Conservation (phyloP, 2,888 invertebrate genomes). For the Synanthedon myopaeformis region DNA sequence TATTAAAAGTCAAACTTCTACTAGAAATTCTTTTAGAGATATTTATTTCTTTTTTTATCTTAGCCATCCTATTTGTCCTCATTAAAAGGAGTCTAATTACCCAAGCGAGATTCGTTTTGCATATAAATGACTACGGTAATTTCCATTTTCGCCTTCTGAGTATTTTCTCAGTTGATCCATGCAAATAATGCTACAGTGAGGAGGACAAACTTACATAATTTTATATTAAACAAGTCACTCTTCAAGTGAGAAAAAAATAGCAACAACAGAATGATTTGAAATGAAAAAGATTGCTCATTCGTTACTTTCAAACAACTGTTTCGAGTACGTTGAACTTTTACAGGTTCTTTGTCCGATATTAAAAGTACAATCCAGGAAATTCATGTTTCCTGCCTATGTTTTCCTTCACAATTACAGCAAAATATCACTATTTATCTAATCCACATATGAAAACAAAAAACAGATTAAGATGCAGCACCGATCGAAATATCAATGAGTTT, state of each 20-base stretch:
- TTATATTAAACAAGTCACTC: slow-evolving; percentile 35
- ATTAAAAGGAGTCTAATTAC: slow-evolving; percentile 50
- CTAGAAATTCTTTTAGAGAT: too few species aligned
- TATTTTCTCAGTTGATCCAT: slow-evolving; percentile 44
- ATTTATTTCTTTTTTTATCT: neutral
- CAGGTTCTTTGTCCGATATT: neutral
- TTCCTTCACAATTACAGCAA: too few species aligned
- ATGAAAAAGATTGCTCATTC: neutral
- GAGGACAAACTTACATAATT: slow-evolving; percentile 33
- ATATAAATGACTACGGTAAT: slow-evolving; percentile 52
- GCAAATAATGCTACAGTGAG: slow-evolving; percentile 42
- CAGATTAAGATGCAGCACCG: too few species aligned
- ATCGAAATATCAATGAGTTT: too few species aligned
- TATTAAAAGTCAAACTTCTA: too few species aligned
- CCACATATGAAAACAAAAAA: too few species aligned
- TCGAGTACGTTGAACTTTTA: neutral
- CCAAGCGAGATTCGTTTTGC: slow-evolving; percentile 46
- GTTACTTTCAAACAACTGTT: neutral
- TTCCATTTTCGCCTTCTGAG: slow-evolving; percentile 40
- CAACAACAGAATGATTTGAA: neutral
- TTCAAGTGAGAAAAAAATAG: slow-evolving; percentile 14
- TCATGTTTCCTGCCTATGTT: too few species aligned
- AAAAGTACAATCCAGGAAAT: too few species aligned
- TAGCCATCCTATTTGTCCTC: slow-evolving; percentile 14
- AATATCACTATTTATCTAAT: too few species aligned